A percentile compares a stretch with the other conserved stretches of the same genome.
Evolutionary conservation across 2,888 invertebrate species (phyloP).

Genomic region (Melinopterus prodromus): DNA sequence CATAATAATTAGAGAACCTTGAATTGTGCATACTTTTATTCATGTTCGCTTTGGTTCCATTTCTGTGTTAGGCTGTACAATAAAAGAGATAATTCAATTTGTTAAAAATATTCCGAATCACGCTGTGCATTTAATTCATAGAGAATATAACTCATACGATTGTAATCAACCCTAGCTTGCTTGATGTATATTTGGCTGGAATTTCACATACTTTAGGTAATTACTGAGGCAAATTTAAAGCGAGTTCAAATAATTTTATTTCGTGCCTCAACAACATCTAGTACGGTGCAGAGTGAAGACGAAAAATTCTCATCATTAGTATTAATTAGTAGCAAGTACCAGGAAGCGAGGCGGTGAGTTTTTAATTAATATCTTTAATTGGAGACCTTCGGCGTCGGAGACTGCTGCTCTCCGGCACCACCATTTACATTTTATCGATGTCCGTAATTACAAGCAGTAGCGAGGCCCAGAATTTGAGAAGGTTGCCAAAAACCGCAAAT

Average conservation of each 20-base stretch:
- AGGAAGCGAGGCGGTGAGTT: neutral
- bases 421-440: neutral
- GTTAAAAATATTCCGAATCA: no score
- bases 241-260: neutral
- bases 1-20: no score
- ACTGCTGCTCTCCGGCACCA: neutral
- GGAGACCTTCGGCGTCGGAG: neutral
- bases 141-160: no score
- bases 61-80: no score
- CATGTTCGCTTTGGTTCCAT: no score
- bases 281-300: neutral
- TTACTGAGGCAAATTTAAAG: no score
- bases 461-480: neutral
- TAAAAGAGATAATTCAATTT: no score
- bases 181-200: no score
- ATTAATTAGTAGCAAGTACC: neutral
- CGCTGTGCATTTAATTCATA: no score
- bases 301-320: neutral
- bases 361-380: slow-evolving; percentile 4
- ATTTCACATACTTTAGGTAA: no score
- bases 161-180: no score
- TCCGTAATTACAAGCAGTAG: neutral
- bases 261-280: neutral
- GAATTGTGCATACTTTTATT: no score
- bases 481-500: neutral